A percentile compares a stretch with the other conserved stretches of the same genome.
Conservation (phyloP, 2,113 vertebrate species). For the Romanogobio albipinnatus region DNA sequence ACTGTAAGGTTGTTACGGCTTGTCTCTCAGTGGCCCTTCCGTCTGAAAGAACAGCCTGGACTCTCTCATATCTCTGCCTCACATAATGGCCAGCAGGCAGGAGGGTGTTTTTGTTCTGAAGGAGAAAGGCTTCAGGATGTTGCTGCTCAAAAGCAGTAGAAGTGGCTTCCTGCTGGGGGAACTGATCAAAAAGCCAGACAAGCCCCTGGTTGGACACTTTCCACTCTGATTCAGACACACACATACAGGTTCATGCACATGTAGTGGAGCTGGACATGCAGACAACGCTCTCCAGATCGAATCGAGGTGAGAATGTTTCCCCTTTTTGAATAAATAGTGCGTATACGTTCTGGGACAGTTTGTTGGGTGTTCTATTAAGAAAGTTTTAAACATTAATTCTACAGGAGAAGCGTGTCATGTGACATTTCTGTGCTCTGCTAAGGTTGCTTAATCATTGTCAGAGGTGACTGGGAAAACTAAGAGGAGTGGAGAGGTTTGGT, state of each 20-base stretch:
- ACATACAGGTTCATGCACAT: constrained; percentile 20
- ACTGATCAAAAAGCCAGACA: constrained; percentile 72
- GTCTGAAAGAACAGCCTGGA: constrained; percentile 51
- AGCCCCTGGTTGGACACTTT: constrained; percentile 64
- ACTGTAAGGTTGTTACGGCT: constrained; percentile 38
- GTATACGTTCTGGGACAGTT: not conserved
- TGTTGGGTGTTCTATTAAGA: not conserved
- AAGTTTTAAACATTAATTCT: not conserved
- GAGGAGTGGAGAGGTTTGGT: not conserved
- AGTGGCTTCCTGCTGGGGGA: constrained; percentile 78
- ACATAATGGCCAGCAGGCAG: constrained; percentile 43
- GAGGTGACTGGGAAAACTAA: not conserved
- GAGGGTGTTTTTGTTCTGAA: constrained; percentile 72
- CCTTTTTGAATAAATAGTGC: not conserved
- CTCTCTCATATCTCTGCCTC: constrained; percentile 44
- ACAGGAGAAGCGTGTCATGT: not conserved
- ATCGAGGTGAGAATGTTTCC: not conserved
- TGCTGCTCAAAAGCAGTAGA: constrained; percentile 72
- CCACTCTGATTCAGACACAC: constrained; percentile 22
- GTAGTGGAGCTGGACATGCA: not conserved
- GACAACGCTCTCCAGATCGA: not conserved
- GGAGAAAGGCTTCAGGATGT: constrained; percentile 78
- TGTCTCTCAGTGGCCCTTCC: constrained; percentile 54
- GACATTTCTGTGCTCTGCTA: not conserved
- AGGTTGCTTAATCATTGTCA: not conserved